phyloP scores from a whole-genome alignment of 2,888 invertebrate species.

The Tanypteryx hageni region DNA sequence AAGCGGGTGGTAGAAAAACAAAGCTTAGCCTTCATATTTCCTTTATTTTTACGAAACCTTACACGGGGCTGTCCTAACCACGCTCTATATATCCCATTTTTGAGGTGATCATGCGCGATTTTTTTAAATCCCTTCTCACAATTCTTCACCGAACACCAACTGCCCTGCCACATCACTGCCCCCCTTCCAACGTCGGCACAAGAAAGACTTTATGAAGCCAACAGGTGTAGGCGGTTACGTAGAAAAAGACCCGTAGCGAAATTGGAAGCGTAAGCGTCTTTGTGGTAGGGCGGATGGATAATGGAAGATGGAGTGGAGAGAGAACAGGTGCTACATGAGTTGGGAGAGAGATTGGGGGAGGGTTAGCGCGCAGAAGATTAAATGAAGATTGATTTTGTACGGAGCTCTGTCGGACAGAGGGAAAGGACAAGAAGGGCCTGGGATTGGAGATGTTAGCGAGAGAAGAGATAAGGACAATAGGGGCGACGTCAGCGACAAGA shows the following conservation, averaged over 20 bases:
- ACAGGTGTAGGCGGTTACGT: conserved; percentile 10
- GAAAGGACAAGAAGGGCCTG: background rate
- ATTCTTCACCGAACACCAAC: background rate
- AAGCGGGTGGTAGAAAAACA: too few relatives aligned
- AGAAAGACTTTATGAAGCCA: background rate
- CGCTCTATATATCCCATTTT: background rate
- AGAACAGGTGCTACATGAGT: background rate
- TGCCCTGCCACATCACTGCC: background rate
- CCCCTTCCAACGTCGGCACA: background rate
- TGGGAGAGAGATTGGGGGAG: background rate
- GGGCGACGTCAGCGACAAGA: background rate
- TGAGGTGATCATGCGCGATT: background rate
- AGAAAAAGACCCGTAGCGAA: background rate
- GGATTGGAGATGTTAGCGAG: background rate
- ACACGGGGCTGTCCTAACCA: background rate
- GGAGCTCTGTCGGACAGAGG: background rate
- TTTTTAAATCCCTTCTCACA: background rate
- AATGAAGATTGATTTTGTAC: background rate
- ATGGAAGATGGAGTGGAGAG: background rate
- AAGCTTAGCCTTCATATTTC: background rate
- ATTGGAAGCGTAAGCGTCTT: background rate
- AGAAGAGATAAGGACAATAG: background rate
- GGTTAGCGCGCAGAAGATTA: background rate
- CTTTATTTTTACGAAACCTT: background rate
- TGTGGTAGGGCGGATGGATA: background rate